Conservation (phyloP, 2,888 invertebrate species). For the Pardosa pseudoannulata region DNA sequence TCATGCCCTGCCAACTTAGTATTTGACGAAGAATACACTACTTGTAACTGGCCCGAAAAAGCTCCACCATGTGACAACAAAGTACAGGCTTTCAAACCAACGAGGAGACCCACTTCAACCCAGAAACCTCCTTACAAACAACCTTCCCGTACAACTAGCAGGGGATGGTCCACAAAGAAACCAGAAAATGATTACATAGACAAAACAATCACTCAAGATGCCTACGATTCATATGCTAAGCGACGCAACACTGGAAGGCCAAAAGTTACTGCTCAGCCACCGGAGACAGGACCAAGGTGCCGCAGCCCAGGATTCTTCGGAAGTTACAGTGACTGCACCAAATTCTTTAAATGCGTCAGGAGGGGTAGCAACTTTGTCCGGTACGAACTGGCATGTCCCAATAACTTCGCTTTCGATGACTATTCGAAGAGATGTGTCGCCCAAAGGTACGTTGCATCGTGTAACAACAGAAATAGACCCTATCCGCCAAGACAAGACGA, state of each 20-base stretch:
- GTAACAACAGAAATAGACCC: constrained; percentile 1
- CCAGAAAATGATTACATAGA: constrained; percentile 37
- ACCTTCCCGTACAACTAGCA: not conserved
- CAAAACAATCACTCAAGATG: not conserved
- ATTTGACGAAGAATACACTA: constrained; percentile 80
- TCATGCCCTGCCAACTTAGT: constrained; percentile 88
- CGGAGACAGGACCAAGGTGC: constrained; percentile 20
- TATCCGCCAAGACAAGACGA: constrained; percentile 45
- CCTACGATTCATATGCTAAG: not conserved
- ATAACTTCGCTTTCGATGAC: constrained; percentile 54
- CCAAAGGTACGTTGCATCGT: constrained; percentile 23
- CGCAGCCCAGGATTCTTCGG: constrained; percentile 47
- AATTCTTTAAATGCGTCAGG: constrained; percentile 67
- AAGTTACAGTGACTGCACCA: constrained; percentile 63
- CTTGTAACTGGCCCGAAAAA: constrained; percentile 87
- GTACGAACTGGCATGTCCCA: constrained; percentile 63
- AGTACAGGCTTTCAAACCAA: not conserved
- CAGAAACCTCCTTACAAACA: constrained; percentile 14
- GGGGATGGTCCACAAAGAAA: constrained; percentile 10
- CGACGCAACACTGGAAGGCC: constrained; percentile 18
- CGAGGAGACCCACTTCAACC: not conserved
- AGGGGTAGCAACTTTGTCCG: constrained; percentile 31
- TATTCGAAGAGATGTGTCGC: constrained; percentile 32
- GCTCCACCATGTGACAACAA: constrained; percentile 85
- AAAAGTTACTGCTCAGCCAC: constrained; percentile 21